These are phyloP conservation scores for Camponotus floridanus DNA, from an alignment of 1,140 invertebrate species.

Conservation along the genomic window DNA sequence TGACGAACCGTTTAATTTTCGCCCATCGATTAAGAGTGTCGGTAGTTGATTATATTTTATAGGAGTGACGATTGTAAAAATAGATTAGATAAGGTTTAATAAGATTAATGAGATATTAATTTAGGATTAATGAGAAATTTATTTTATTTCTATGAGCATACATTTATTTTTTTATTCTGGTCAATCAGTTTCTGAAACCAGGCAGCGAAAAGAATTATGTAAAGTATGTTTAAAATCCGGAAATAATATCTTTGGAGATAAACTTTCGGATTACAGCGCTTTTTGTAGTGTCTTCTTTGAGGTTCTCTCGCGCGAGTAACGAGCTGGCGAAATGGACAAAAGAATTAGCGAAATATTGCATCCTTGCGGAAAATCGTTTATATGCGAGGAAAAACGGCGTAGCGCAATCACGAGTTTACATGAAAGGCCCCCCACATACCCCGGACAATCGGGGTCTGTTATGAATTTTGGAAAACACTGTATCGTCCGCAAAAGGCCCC, in stretches of 20 bases:
- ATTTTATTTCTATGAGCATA: neutral
- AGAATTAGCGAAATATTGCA: slow-evolving; percentile 74
- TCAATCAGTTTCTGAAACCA: slow-evolving; percentile 8
- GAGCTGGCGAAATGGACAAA: slow-evolving; percentile 66
- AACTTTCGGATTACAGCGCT: slow-evolving; percentile 46
- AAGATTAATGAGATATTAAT: neutral
- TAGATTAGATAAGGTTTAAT: slow-evolving; percentile 5
- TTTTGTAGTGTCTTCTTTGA: slow-evolving; percentile 37
- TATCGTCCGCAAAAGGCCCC: slow-evolving; percentile 66
- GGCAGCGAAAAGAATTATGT: slow-evolving; percentile 42
- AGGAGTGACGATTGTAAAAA: neutral
- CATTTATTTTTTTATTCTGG: slow-evolving; percentile 24
- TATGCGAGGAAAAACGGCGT: slow-evolving; percentile 31
- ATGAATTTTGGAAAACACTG: slow-evolving; percentile 80
- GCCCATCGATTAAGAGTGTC: neutral
- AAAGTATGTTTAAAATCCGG: slow-evolving; percentile 26
- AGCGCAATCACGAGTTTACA: slow-evolving; percentile 39
- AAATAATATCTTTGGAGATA: slow-evolving; percentile 23
- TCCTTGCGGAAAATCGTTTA: slow-evolving; percentile 47
- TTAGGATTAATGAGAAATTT: neutral
- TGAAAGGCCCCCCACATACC: slow-evolving; percentile 57
- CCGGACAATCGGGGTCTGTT: slow-evolving; percentile 73
- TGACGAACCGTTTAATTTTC: slow-evolving; percentile 21
- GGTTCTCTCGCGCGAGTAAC: slow-evolving; percentile 65
- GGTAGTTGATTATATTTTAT: neutral